Conservation (phyloP, 2,113 vertebrate species). For the Kryptolebias marmoratus region DNA sequence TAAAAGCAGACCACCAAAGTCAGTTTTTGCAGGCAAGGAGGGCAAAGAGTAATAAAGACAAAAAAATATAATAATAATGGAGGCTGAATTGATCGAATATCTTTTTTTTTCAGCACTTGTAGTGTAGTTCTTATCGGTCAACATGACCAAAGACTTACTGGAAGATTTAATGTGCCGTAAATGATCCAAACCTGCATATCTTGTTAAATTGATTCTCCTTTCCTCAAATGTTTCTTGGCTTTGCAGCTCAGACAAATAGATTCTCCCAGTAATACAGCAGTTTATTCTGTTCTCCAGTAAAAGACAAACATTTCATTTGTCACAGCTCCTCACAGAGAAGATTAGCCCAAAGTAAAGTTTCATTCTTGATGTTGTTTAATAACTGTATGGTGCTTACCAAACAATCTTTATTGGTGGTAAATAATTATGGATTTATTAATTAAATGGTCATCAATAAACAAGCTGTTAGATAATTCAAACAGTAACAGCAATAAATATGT, state of each 20-base stretch:
- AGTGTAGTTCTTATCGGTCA: conserved; percentile 16
- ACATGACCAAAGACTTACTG: conserved; percentile 4
- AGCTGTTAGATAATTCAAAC: too few relatives aligned
- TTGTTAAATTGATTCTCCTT: conserved; percentile 32
- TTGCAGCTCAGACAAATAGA: background rate
- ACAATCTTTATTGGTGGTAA: too few relatives aligned
- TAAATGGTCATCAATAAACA: too few relatives aligned
- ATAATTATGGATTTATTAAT: too few relatives aligned
- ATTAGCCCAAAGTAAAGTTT: conserved; percentile 4
- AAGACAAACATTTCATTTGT: background rate
- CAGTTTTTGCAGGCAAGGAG: conserved; percentile 12
- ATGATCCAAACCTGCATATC: conserved; percentile 21
- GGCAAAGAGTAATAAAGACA: conserved; percentile 30
- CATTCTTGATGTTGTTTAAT: background rate
- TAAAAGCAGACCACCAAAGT: conserved; percentile 14
- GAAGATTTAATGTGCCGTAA: conserved; percentile 42
- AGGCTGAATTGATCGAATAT: conserved; percentile 41
- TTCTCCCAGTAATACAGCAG: background rate
- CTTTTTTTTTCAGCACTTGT: conserved; percentile 12
- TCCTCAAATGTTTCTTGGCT: conserved; percentile 14
- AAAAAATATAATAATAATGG: conserved; percentile 44
- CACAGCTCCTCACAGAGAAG: conserved; percentile 22
- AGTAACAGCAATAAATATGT: too few relatives aligned
- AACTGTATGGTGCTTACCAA: background rate
- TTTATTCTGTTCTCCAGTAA: conserved; percentile 15